These are phyloP conservation scores for Cheilinus undulatus DNA, from an alignment of 2,113 vertebrate species.

Conservation along the genomic window DNA sequence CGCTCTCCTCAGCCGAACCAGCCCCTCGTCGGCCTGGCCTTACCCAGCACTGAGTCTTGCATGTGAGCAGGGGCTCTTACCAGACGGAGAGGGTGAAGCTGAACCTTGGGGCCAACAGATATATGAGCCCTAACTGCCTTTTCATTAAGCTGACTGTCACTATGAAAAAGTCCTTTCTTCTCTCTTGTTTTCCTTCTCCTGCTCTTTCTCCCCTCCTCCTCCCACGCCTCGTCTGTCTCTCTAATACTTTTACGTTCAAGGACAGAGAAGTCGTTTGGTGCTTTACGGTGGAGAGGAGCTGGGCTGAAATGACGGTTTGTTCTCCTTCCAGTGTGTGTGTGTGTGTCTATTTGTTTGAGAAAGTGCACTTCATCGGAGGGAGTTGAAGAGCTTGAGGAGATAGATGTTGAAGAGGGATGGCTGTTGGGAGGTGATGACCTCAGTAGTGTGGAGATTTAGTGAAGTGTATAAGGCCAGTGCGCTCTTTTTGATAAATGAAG, in stretches of 20 bases:
- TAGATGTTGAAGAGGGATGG: conserved; percentile 42
- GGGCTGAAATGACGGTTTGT: conserved; percentile 48
- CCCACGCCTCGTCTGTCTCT: conserved; percentile 48
- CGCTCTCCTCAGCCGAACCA: conserved; percentile 27
- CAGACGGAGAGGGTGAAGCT: background rate
- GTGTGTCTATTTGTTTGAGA: conserved; percentile 16
- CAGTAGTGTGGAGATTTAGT: conserved; percentile 57
- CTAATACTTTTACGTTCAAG: conserved; percentile 69
- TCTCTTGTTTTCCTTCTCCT: conserved; percentile 58
- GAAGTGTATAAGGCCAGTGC: conserved; percentile 44
- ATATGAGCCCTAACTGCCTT: conserved; percentile 67
- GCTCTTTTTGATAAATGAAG: conserved; percentile 60
- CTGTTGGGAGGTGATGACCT: conserved; percentile 51
- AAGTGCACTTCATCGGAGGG: conserved; percentile 24
- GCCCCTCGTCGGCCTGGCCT: background rate
- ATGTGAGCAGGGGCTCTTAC: background rate
- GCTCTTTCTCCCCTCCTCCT: conserved; percentile 28
- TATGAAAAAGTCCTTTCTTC: conserved; percentile 68
- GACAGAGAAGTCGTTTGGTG: conserved; percentile 58
- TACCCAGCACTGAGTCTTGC: background rate
- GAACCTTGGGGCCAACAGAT: conserved; percentile 61
- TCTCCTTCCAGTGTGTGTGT: conserved; percentile 31
- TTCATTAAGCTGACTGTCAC: conserved; percentile 75
- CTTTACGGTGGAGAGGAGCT: conserved; percentile 56
- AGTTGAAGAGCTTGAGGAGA: conserved; percentile 21